Evolutionary conservation across 2,797 vertebrate genomes (phyloP), one percentile per base, ranked within the genome.

Genomic region (Threskiornis aethiopicus): DNA sequence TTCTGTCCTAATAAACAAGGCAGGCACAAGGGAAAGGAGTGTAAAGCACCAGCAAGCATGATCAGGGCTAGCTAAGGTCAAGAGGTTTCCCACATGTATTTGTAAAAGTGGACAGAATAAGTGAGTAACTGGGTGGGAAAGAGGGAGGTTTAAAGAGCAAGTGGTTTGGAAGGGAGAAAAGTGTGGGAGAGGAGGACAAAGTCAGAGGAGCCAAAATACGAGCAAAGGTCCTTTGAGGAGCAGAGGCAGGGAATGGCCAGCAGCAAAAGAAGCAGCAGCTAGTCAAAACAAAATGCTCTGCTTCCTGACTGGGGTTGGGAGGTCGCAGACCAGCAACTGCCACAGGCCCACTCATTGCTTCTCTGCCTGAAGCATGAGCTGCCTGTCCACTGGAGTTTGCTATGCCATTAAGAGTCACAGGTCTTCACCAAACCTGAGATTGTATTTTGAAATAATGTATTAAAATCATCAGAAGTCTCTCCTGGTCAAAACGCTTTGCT

Each of bases 261-360:
- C 69, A 93, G 49, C 65, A 78, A 72, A 81, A 93, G 87, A 76
- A 90, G 58, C 42, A 64, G 67, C 33, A 90, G 62, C 51, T 93
- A 79, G 90, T 88, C 62, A 88, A 95, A 96, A 90, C 77, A 95
- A 91, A 94, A 84, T 11, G 25, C 6, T 42, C 14, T 72, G 47
- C 62, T 95, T 96, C 80, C 70, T 82, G 39, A 15, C 37, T 46
- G 70, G 15, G 41, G 4, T 17, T 79, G 73, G 52, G 64, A 77
- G 67, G 52, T 55, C 4, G 10, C 37, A 78, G 82, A 59, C 22
- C 76, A 80, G 73, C 69, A 84, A 42, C 79, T 96, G 84, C 58
- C 20, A 24, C 41, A 57, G 66, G 28, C 41, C 61, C 46, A 52
- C 57, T 89, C 62, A 3, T 54, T 72, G 51, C 70, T 87, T 73